Evolutionary conservation across 2,113 vertebrate genomes (phyloP).

Genomic region (Coregonus clupeaformis): DNA sequence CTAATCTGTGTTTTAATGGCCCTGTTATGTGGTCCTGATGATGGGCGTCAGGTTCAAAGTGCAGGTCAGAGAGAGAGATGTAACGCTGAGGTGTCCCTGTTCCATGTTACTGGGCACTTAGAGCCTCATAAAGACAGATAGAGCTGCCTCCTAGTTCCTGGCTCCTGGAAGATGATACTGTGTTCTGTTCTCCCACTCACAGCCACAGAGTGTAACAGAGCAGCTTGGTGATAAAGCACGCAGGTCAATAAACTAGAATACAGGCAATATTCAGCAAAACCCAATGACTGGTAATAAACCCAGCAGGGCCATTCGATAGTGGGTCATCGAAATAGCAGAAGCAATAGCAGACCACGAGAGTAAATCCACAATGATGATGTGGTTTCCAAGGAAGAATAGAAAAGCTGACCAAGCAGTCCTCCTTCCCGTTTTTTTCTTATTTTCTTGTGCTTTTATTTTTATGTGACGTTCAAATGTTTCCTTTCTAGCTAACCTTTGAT

Average conservation of each 20-base stretch:
- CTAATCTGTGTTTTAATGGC: constrained; percentile 37
- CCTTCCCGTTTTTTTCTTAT: constrained; percentile 64
- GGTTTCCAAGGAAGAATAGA: constrained; percentile 61
- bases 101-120: constrained; percentile 4
- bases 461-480: constrained; percentile 57
- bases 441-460: neutral
- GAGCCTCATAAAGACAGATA: constrained; percentile 12
- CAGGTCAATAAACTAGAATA: constrained; percentile 44
- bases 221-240: constrained; percentile 10
- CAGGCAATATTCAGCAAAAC: constrained; percentile 21
- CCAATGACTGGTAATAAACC: constrained; percentile 5
- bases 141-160: neutral
- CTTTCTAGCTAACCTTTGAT: constrained; percentile 24
- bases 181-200: neutral
- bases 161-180: neutral
- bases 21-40: constrained; percentile 10
- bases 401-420: constrained; percentile 63
- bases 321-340: constrained; percentile 41
- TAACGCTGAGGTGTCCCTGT: constrained; percentile 25
- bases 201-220: neutral
- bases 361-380: constrained; percentile 46
- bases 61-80: constrained; percentile 29
- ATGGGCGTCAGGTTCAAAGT: constrained; percentile 54
- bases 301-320: constrained; percentile 42
- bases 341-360: constrained; percentile 28